Evolutionary conservation across 2,113 vertebrate species (phyloP).

Genomic region (Colinus virginianus): DNA sequence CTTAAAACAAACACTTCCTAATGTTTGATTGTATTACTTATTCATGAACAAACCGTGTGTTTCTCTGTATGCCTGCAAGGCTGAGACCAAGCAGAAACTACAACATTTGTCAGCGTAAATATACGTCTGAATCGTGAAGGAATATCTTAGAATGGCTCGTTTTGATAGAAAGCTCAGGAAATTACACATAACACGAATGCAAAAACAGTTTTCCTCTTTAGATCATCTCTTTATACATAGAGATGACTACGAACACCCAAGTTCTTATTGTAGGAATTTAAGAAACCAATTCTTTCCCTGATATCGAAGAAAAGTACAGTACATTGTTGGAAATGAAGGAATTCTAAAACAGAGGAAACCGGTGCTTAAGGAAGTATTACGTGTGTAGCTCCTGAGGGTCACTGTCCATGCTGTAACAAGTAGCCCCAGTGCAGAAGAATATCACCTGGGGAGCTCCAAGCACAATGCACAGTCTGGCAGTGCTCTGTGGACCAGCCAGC

Average conservation of each 20-base stretch:
- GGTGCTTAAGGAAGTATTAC: background rate
- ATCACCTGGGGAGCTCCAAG: background rate
- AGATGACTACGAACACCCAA: background rate
- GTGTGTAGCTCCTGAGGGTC: background rate
- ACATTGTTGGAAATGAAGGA: background rate
- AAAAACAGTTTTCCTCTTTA: background rate
- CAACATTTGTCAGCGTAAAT: background rate
- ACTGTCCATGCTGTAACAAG: fast-evolving
- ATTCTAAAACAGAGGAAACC: background rate
- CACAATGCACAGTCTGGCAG: background rate
- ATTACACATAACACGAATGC: background rate
- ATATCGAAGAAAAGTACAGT: background rate
- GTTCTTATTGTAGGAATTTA: background rate
- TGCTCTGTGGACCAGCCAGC: background rate
- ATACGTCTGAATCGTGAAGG: background rate
- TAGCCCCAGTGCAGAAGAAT: background rate
- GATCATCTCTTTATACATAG: background rate
- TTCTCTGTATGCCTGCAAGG: background rate
- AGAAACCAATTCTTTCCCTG: background rate
- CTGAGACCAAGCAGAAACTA: background rate
- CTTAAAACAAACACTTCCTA: background rate
- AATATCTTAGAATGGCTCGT: background rate
- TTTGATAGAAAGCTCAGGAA: background rate
- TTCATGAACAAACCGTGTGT: background rate
- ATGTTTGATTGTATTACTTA: background rate